These are phyloP conservation scores for Lottia scabra DNA, from an alignment of 2,888 invertebrate genomes.

Conservation along the genomic window DNA sequence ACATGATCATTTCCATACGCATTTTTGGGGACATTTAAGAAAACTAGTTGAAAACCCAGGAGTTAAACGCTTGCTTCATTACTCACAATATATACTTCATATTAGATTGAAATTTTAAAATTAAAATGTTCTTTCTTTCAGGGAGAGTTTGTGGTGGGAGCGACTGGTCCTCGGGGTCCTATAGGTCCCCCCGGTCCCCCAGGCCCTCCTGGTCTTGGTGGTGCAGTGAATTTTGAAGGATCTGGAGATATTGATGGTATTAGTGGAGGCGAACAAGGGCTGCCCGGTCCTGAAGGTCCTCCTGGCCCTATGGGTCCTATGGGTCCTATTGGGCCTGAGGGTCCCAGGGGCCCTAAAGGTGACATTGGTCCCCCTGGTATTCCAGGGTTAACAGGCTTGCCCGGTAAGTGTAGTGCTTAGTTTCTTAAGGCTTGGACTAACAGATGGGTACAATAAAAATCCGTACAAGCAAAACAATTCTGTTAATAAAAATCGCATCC, in stretches of 20 bases:
- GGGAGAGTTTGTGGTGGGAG: constrained; percentile 29
- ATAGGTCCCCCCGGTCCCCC: constrained; percentile 34
- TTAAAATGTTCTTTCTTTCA: no score
- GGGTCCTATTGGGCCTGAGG: constrained; percentile 22
- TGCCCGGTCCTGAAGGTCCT: constrained; percentile 31
- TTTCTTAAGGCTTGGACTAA: no score
- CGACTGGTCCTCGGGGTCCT: constrained; percentile 34
- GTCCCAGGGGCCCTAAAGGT: constrained; percentile 17
- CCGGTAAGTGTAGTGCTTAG: no score
- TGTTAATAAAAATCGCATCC: no score
- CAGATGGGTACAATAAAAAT: no score
- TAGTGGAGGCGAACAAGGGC: constrained; percentile 21
- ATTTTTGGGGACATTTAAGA: no score
- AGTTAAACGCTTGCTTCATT: no score
- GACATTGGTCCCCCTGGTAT: not conserved
- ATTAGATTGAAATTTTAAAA: no score
- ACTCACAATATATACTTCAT: no score
- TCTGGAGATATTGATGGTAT: constrained; percentile 19
- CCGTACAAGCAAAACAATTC: no score
- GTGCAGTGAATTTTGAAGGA: constrained; percentile 14
- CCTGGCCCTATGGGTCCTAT: constrained; percentile 40
- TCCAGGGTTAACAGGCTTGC: not conserved
- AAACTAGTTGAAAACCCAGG: no score
- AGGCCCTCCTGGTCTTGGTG: constrained; percentile 25
- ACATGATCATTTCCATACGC: no score